Percentiles rank a stretch among this genome's conserved stretches.
phyloP scores from a whole-genome alignment of 2,888 invertebrate species.

The Sympetrum striolatum region DNA sequence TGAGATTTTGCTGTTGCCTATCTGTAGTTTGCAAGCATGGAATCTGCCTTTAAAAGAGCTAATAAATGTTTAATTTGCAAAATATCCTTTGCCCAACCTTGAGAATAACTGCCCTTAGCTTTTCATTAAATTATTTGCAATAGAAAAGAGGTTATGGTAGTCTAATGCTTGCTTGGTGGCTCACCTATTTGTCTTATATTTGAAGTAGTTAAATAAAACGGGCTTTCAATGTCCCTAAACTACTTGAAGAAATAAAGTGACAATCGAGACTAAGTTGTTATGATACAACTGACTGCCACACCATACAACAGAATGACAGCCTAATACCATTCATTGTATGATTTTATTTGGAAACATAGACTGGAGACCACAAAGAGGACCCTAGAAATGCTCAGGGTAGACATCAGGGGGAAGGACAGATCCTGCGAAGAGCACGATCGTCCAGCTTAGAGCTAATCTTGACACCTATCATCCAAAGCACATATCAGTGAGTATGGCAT shows the following conservation, averaged over 20 bases:
- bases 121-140: constrained; percentile 5
- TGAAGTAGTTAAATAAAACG: constrained; percentile 5
- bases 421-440: constrained; percentile 48
- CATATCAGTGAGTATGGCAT: constrained; percentile 49
- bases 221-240: background rate
- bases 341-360: constrained; percentile 45
- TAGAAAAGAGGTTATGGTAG: constrained; percentile 24
- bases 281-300: constrained; percentile 39
- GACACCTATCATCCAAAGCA: constrained; percentile 52
- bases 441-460: constrained; percentile 52
- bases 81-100: background rate
- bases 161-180: constrained; percentile 36
- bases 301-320: constrained; percentile 44
- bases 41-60: constrained; percentile 7
- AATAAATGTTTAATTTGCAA: background rate
- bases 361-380: constrained; percentile 44
- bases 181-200: constrained; percentile 1
- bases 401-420: constrained; percentile 48
- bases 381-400: constrained; percentile 47
- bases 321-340: constrained; percentile 44
- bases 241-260: constrained; percentile 2
- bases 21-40: constrained; percentile 23
- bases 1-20: background rate
- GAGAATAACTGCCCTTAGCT: constrained; percentile 36
- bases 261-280: constrained; percentile 40